These are phyloP conservation scores for Balaeniceps rex DNA, from an alignment of 2,113 vertebrate genomes.

Conservation along the genomic window DNA sequence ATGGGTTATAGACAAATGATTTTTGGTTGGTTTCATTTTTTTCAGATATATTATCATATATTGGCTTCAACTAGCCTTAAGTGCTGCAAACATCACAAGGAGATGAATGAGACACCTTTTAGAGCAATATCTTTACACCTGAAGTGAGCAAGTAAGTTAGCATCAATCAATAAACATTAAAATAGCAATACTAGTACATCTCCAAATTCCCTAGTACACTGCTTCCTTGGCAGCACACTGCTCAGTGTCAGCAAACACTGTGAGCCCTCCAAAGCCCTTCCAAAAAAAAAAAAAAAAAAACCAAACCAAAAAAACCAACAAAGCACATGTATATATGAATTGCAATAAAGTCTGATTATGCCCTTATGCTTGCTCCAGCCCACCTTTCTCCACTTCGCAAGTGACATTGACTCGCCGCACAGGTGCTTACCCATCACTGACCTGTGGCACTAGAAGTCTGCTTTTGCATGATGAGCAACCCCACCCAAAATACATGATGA, in stretches of 20 bases:
- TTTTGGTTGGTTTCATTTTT: neutral
- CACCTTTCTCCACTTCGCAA: neutral
- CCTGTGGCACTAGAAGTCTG: neutral
- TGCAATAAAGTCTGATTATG: neutral
- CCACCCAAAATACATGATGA: neutral
- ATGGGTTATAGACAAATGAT: neutral
- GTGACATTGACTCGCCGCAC: fast-evolving
- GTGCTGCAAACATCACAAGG: neutral
- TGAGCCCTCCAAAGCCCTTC: neutral
- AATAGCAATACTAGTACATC: neutral
- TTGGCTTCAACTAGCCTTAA: neutral
- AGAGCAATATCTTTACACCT: neutral
- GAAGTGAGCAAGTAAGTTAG: neutral
- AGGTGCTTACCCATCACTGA: neutral
- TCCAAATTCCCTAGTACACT: neutral
- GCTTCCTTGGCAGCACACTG: neutral
- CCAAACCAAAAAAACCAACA: too few species aligned
- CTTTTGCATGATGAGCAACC: neutral
- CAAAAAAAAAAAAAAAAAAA: neutral
- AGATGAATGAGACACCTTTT: neutral
- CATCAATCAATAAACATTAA: neutral
- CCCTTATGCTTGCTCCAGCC: neutral
- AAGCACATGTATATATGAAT: fast-evolving
- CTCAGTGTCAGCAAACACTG: neutral
- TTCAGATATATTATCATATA: neutral